phyloP scores from a whole-genome alignment of 2,888 invertebrate species.

The Drosophila demipolita region DNA sequence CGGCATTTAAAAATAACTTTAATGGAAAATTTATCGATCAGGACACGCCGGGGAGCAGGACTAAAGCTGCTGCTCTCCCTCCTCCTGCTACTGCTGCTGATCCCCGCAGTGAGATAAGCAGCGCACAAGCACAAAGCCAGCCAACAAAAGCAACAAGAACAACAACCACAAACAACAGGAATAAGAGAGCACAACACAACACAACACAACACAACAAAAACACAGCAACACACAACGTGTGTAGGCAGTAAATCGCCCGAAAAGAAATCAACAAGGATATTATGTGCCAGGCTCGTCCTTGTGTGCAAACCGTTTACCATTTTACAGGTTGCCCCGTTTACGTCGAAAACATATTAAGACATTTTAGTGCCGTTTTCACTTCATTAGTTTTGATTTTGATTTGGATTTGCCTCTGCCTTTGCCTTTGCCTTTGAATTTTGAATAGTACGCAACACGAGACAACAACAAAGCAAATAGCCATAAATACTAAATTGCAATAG shows the following conservation, averaged over 20 bases:
- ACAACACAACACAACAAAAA: conserved; percentile 5
- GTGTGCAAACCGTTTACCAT: conserved; percentile 47
- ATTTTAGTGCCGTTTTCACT: conserved; percentile 81
- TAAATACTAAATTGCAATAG: background rate
- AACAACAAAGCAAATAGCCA: conserved; percentile 9
- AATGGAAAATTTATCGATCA: conserved; percentile 85
- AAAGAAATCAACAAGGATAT: conserved; percentile 80
- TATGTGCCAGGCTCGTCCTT: conserved; percentile 48
- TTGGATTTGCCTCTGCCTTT: conserved; percentile 20
- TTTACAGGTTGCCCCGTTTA: conserved; percentile 61
- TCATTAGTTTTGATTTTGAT: conserved; percentile 80
- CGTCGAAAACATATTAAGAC: conserved; percentile 70
- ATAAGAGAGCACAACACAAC: conserved; percentile 2
- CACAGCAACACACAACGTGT: conserved; percentile 36
- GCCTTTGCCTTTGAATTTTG: conserved; percentile 18
- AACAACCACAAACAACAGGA: conserved; percentile 25
- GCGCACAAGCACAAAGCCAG: conserved; percentile 68
- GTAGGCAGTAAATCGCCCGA: conserved; percentile 77
- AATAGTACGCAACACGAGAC: conserved; percentile 15
- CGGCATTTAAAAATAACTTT: conserved; percentile 83
- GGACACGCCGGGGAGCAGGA: conserved; percentile 45
- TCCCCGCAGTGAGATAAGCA: conserved; percentile 63
- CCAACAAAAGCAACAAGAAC: conserved; percentile 41
- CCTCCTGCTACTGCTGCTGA: conserved; percentile 36
- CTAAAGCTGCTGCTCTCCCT: conserved; percentile 25